These are phyloP conservation scores for Magallana ariakensis DNA, from an alignment of 1,140 invertebrate genomes.

Conservation along the genomic window DNA sequence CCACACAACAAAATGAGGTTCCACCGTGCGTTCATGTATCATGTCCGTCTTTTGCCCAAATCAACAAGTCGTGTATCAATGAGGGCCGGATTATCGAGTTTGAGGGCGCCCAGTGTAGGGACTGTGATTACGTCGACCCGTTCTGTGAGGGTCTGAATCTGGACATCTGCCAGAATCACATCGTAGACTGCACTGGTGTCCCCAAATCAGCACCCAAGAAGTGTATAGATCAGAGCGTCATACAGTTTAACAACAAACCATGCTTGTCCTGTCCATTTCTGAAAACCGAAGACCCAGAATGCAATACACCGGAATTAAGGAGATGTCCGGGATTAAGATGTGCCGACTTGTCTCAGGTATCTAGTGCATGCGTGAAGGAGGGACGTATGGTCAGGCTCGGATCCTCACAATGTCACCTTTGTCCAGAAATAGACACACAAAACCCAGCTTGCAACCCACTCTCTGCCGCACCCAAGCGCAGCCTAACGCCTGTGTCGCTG, in stretches of 20 bases:
- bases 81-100: background rate
- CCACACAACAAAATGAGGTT: background rate
- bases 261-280: slow-evolving; percentile 26
- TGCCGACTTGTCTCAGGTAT: background rate
- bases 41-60: background rate
- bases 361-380: background rate
- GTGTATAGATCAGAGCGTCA: slow-evolving; percentile 12
- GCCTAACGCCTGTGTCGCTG: background rate
- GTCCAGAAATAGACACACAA: background rate
- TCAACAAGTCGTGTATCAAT: background rate
- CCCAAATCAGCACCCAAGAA: background rate
- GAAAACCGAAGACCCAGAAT: background rate
- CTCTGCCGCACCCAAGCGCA: background rate
- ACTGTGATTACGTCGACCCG: background rate
- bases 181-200: background rate
- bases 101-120: background rate
- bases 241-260: background rate
- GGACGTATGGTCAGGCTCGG: background rate
- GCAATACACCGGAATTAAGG: background rate
- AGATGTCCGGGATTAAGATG: background rate
- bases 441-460: background rate
- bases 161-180: slow-evolving; percentile 2
- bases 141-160: slow-evolving; percentile 12
- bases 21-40: background rate
- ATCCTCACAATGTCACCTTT: slow-evolving; percentile 4